phyloP scores from a whole-genome alignment of 2,113 vertebrate genomes.

The Hippopotamus amphibius region DNA sequence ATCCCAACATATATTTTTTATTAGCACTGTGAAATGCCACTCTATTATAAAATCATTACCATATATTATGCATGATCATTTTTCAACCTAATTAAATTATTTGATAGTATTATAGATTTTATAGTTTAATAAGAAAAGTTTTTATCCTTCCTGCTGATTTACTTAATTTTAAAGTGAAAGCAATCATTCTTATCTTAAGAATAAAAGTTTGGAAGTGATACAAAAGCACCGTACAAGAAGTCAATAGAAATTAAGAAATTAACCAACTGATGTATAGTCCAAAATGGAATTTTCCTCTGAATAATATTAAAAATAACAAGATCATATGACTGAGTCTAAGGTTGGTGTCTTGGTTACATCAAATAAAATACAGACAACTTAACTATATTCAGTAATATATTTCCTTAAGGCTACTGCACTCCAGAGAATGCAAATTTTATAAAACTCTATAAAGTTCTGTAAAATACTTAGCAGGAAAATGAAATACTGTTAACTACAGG shows the following conservation, averaged over 20 bases:
- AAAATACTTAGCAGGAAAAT: not conserved
- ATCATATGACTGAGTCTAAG: not conserved
- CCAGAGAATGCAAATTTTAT: not conserved
- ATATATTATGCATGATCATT: not conserved
- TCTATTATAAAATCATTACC: not conserved
- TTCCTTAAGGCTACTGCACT: not conserved
- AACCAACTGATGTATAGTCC: not conserved
- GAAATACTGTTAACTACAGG: not conserved
- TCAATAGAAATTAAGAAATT: not conserved
- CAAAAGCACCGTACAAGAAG: not conserved
- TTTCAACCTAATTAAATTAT: not conserved
- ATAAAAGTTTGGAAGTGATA: not conserved
- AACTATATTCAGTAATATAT: not conserved
- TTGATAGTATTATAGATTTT: not conserved
- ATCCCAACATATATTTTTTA: not conserved
- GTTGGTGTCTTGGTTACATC: not conserved
- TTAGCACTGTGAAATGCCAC: not conserved
- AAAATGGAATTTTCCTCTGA: not conserved
- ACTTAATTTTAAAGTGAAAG: not conserved
- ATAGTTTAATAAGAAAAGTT: not conserved
- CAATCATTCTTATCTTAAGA: not conserved
- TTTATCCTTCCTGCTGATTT: not conserved
- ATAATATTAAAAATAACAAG: not conserved
- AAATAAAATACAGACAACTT: not conserved
- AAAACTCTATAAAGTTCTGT: not conserved